These are phyloP conservation scores for Philantomba maxwellii DNA, from an alignment of 2,113 vertebrate genomes.

Conservation along the genomic window DNA sequence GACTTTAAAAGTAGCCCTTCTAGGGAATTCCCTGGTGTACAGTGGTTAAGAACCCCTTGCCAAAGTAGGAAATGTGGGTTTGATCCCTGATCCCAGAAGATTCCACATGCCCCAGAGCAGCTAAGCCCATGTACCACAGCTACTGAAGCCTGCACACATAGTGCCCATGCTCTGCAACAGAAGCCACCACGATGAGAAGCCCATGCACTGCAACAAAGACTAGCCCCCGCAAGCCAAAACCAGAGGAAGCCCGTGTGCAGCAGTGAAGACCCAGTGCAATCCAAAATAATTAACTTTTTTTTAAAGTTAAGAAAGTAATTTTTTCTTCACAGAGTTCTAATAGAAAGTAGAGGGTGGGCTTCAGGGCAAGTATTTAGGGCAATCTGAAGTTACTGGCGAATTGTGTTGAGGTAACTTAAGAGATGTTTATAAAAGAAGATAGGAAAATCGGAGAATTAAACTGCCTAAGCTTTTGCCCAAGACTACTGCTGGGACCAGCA, in stretches of 20 bases:
- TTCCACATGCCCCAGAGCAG: not conserved
- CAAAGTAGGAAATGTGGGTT: not conserved
- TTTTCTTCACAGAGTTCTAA: not conserved
- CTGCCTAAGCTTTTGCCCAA: not conserved
- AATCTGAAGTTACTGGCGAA: not conserved
- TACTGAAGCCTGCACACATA: not conserved
- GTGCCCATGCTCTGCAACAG: not conserved
- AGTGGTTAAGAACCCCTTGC: not conserved
- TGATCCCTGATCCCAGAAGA: not conserved
- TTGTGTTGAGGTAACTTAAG: not conserved
- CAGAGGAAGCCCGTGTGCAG: not conserved
- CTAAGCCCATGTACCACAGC: not conserved
- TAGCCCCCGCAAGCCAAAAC: not conserved
- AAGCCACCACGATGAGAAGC: not conserved
- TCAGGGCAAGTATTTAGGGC: not conserved
- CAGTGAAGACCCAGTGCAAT: not conserved
- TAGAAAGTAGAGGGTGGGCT: not conserved
- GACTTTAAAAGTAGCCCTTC: not conserved
- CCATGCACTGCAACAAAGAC: not conserved
- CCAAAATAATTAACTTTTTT: not conserved
- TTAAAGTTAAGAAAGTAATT: not conserved
- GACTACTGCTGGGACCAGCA: not conserved
- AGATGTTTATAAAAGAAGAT: not conserved
- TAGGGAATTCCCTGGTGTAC: not conserved
- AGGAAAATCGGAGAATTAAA: not conserved